phyloP scores from a whole-genome alignment of 1,140 invertebrate species.

The Cotesia glomerata region DNA sequence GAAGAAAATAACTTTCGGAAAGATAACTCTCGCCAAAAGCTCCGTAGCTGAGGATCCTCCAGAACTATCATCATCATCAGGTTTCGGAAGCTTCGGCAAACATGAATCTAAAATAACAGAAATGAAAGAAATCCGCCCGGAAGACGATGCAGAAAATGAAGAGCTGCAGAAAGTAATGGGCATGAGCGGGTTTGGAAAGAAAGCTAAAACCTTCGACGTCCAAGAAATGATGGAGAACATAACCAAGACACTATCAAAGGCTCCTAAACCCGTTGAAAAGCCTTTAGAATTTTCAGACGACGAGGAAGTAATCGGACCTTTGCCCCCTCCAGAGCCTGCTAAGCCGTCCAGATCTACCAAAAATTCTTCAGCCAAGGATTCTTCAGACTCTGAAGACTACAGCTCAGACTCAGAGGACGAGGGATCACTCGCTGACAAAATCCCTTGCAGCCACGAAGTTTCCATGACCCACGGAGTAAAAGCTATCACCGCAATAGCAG shows the following conservation, averaged over 20 bases:
- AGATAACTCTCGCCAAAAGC: conserved; percentile 64
- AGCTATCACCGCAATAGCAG: conserved; percentile 84
- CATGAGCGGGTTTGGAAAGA: conserved; percentile 78
- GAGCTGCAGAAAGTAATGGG: conserved; percentile 76
- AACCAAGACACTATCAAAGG: conserved; percentile 54
- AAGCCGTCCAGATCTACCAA: neutral
- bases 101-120: conserved; percentile 56
- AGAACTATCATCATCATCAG: conserved; percentile 47
- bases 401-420: conserved; percentile 22
- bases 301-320: conserved; percentile 68
- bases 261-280: conserved; percentile 2
- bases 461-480: conserved; percentile 84
- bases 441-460: conserved; percentile 84
- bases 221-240: conserved; percentile 64
- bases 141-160: conserved; percentile 73
- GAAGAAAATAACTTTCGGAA: conserved; percentile 65
- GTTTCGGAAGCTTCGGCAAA: conserved; percentile 71
- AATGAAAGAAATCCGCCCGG: conserved; percentile 68
- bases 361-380: conserved; percentile 33
- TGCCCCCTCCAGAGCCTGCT: conserved; percentile 54
- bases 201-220: conserved; percentile 77
- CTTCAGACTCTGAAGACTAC: conserved; percentile 27
- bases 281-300: conserved; percentile 30
- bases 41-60: conserved; percentile 39
- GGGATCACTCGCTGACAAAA: conserved; percentile 64